Evolutionary conservation across 2,888 invertebrate genomes (phyloP), one percentile per base, ranked within the genome.

Genomic region (Phyllotreta striolata): DNA sequence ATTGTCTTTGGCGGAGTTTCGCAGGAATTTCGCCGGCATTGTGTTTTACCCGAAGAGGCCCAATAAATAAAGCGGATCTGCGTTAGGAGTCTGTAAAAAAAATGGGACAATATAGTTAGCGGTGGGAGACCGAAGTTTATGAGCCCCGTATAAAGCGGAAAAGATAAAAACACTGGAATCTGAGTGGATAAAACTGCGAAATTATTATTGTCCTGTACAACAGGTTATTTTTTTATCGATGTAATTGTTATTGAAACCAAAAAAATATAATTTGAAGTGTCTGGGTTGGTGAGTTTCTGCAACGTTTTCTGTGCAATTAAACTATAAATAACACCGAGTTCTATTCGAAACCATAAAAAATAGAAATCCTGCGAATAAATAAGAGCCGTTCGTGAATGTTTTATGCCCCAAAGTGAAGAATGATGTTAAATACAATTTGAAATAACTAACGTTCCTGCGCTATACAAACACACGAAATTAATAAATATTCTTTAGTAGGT

Each of bases 91-190:
- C 47, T 12, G 49, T 13, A 49, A 62, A n/a, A 55, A 55, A 62
- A 55, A 62, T 55, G 40, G 55, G 41, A 62, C 62, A 62, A 52
- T 60, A 54, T 54, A 54, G 60, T 60, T 60, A 52, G 54, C 52
- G 38, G 60, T 54, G 38, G 60, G 52, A 60, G 60, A 47, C 51
- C 13, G 51, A 59, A 41, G 59, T 59, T 59, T 59, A 59, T 51
- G 59, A 41, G 59, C 14, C 43, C 51, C 41, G 40, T 51, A 51
- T 55, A 40, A 47, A 49, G 43, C 37, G 13, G 49, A 40, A 59
- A 12, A 24, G 43, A 51, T 59, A 39, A 12, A 41, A 59, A 59
- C 24, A 24, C 24, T 24, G 24, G 24, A 24, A 24, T 24, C 24
- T 4, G 24, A 24, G 24, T 24, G 24, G 24, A 3, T 24, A 24